Conservation (phyloP, 2,113 vertebrate species). For the Strigops habroptila region DNA sequence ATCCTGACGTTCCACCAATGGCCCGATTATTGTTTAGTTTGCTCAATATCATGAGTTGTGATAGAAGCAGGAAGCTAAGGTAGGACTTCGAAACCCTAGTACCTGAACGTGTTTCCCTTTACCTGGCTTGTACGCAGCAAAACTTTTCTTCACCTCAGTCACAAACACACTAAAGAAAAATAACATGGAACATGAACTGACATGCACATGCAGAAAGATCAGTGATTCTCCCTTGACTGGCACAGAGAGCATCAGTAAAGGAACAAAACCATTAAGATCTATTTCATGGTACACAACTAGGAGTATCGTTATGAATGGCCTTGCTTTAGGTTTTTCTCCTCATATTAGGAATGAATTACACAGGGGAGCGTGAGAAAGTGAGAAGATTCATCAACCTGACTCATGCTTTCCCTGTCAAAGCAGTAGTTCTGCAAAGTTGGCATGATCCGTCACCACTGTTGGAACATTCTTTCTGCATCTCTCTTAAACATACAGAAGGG, state of each 20-base stretch:
- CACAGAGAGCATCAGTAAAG: background rate
- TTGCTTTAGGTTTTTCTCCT: background rate
- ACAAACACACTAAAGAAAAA: background rate
- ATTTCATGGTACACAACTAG: background rate
- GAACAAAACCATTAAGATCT: background rate
- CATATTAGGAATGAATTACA: background rate
- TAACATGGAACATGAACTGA: accelerated
- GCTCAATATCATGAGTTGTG: background rate
- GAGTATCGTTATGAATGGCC: background rate
- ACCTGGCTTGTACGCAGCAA: background rate
- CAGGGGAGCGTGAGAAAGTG: accelerated
- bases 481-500: background rate
- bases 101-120: background rate
- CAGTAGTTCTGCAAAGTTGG: background rate
- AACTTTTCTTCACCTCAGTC: background rate
- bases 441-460: background rate
- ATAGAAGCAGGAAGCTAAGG: background rate
- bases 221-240: background rate
- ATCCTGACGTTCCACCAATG: accelerated
- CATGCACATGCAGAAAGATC: accelerated
- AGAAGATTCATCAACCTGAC: background rate
- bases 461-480: background rate
- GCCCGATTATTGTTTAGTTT: background rate
- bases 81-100: background rate
- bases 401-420: background rate